Evolutionary conservation across 2,113 vertebrate genomes (phyloP).

Genomic region (Turnix velox): DNA sequence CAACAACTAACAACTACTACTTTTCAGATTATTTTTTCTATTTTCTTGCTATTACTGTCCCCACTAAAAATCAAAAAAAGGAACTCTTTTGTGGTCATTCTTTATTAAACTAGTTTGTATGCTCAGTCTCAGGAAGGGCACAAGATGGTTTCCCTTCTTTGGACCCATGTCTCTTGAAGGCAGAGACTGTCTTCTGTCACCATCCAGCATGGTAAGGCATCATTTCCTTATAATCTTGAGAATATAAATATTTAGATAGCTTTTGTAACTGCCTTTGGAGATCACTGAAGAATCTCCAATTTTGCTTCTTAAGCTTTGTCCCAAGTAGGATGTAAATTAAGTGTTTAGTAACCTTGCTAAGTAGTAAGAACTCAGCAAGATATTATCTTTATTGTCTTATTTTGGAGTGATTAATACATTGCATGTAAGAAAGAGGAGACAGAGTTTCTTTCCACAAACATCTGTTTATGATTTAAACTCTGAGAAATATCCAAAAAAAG

Average conservation of each 20-base stretch:
- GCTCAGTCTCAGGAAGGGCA: not conserved
- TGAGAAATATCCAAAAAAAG: constrained; percentile 21
- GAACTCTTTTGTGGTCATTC: not conserved
- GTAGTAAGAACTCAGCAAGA: constrained; percentile 50
- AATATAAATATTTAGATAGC: not conserved
- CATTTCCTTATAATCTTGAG: not conserved
- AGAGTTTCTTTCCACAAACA: constrained; percentile 40
- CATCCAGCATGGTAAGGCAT: too few species aligned
- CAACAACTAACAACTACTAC: not conserved
- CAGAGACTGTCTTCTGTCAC: not conserved
- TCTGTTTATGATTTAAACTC: constrained; percentile 64
- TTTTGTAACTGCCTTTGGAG: not conserved
- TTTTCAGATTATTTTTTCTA: not conserved
- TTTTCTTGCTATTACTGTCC: not conserved
- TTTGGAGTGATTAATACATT: constrained; percentile 61
- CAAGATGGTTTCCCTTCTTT: not conserved
- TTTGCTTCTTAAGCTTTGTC: constrained; percentile 34
- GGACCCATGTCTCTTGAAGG: not conserved
- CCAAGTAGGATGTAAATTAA: constrained; percentile 17
- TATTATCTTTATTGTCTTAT: constrained; percentile 47
- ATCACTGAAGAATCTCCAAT: not conserved
- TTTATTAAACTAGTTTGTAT: not conserved
- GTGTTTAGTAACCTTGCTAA: not conserved
- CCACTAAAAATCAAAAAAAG: not conserved
- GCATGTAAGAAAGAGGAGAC: constrained; percentile 20